A percentile compares a stretch with the other conserved stretches of the same genome.
These are phyloP conservation scores for Dasysyrphus tricinctus DNA, from an alignment of 2,888 invertebrate species.

Conservation along the genomic window DNA sequence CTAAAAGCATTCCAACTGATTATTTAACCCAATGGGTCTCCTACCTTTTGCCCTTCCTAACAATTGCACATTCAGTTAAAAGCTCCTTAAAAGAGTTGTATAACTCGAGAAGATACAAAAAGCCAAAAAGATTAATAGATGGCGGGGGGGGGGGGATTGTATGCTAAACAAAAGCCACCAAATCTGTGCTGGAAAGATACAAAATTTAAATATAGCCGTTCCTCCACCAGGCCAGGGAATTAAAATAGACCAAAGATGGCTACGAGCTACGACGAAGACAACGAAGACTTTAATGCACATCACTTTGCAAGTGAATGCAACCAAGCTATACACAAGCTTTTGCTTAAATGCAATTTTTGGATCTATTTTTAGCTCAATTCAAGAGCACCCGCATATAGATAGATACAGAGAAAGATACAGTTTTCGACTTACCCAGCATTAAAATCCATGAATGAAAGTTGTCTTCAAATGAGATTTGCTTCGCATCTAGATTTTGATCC, in stretches of 20 bases:
- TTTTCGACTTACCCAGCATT: slow-evolving; percentile 65
- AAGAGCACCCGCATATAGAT: slow-evolving; percentile 10
- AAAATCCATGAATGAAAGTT: slow-evolving; percentile 74
- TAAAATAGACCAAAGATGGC: slow-evolving; percentile 20
- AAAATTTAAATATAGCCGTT: slow-evolving; percentile 21
- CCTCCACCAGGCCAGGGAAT: background rate
- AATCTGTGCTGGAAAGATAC: slow-evolving; percentile 25
- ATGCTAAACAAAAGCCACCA: slow-evolving; percentile 19
- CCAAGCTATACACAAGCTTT: background rate
- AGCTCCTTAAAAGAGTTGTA: slow-evolving; percentile 51
- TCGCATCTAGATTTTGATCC: slow-evolving; percentile 33
- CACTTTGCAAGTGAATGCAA: background rate
- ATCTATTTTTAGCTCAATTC: slow-evolving; percentile 50
- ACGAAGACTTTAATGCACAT: background rate
- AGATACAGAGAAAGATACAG: slow-evolving; percentile 14
- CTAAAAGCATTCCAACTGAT: slow-evolving; percentile 66
- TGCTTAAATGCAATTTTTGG: slow-evolving; percentile 33
- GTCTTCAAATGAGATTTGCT: slow-evolving; percentile 45
- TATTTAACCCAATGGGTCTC: slow-evolving; percentile 66
- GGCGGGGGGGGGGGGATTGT: background rate
- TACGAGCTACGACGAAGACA: background rate
- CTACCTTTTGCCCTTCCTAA: slow-evolving; percentile 22
- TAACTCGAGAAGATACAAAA: slow-evolving; percentile 36
- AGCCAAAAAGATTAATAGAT: slow-evolving; percentile 5
- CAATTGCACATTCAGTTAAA: slow-evolving; percentile 51